phyloP scores from a whole-genome alignment of 2,797 vertebrate species.

The Ceryle rudis region DNA sequence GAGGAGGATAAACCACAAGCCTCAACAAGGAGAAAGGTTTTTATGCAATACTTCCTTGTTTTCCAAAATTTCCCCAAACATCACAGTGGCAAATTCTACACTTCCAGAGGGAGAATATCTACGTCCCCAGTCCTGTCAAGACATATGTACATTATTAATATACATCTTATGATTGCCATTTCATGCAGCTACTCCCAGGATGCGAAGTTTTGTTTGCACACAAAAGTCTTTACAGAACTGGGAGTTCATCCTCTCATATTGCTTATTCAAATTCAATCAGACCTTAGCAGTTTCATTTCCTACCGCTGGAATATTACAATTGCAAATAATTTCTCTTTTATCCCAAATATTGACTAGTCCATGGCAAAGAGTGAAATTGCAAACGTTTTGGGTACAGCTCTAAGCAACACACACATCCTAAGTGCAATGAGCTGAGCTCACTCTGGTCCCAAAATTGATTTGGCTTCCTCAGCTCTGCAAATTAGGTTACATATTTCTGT shows the following conservation, averaged over 20 bases:
- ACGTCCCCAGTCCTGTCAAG: not conserved
- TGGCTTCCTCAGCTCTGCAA: slow-evolving; percentile 45
- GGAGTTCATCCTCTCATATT: not conserved
- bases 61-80: slow-evolving; percentile 33
- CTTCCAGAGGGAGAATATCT: not conserved
- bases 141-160: not conserved
- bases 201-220: slow-evolving; percentile 19
- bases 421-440: slow-evolving; percentile 20
- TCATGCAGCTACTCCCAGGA: not conserved
- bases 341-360: slow-evolving; percentile 44
- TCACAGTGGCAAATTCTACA: not conserved
- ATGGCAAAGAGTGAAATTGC: not conserved
- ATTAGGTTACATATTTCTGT: slow-evolving; percentile 33
- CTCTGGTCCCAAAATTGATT: slow-evolving; percentile 33
- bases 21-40: slow-evolving; percentile 42
- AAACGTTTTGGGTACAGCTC: slow-evolving; percentile 22
- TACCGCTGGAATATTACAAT: not conserved
- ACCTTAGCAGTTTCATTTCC: slow-evolving; percentile 35
- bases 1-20: slow-evolving; percentile 45
- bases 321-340: slow-evolving; percentile 45
- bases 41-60: slow-evolving; percentile 42
- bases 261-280: slow-evolving; percentile 33
- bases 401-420: not conserved
- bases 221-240: not conserved
- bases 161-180: not conserved